phyloP scores from a whole-genome alignment of 2,888 invertebrate genomes.

The Metallyticus violacea region DNA sequence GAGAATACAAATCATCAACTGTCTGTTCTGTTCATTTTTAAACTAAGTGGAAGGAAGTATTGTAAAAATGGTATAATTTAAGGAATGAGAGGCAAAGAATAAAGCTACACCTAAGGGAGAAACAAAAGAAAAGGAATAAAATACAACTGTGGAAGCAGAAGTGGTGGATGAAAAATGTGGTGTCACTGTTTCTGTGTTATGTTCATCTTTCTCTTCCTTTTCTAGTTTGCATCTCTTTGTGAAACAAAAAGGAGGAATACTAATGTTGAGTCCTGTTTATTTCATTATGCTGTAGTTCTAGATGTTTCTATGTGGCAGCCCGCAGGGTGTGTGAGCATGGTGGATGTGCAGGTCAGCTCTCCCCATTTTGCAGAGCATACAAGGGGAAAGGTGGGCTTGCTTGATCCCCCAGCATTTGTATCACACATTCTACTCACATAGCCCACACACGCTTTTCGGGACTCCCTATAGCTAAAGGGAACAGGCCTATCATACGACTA shows the following conservation, averaged over 20 bases:
- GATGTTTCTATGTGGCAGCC: background rate
- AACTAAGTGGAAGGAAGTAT: background rate
- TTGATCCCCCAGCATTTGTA: background rate
- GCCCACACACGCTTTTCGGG: background rate
- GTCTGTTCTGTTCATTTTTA: too few species aligned
- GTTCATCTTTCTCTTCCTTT: background rate
- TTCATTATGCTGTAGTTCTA: background rate
- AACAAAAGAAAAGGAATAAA: background rate
- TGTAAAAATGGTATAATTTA: background rate
- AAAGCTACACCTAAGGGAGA: background rate
- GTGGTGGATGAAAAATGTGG: background rate
- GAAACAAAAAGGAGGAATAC: background rate
- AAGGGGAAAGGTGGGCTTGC: background rate
- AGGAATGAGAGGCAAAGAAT: background rate
- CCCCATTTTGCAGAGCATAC: background rate
- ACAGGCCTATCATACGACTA: conserved; percentile 4
- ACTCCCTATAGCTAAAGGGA: background rate
- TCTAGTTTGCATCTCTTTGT: background rate
- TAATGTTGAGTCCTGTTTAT: background rate
- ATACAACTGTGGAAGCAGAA: too few species aligned
- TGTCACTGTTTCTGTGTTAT: background rate
- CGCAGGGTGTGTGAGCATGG: background rate
- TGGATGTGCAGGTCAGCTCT: background rate
- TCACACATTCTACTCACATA: background rate
- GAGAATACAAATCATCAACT: background rate